phyloP scores from a whole-genome alignment of 1,140 invertebrate species.

The Drosophila pectinifera region DNA sequence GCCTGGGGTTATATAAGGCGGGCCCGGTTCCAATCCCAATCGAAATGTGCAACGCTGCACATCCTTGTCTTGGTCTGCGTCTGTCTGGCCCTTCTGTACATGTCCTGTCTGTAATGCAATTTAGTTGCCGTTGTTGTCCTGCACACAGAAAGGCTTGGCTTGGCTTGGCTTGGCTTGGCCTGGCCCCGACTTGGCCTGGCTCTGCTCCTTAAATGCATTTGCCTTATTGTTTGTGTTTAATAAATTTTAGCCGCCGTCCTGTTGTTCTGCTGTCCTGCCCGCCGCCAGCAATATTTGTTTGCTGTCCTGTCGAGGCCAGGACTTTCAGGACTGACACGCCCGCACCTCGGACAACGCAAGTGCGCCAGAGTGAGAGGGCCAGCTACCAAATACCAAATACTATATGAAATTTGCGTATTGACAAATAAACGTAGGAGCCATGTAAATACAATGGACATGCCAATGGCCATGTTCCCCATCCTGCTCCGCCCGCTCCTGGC shows the following conservation, averaged over 20 bases:
- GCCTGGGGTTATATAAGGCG: conserved; percentile 22
- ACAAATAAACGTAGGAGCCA: conserved; percentile 80
- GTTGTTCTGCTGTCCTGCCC: conserved; percentile 42
- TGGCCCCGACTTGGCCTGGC: conserved; percentile 39
- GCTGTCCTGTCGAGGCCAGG: conserved; percentile 66
- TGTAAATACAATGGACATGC: conserved; percentile 81
- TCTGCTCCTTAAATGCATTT: conserved; percentile 74
- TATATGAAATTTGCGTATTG: conserved; percentile 83
- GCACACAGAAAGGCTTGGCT: conserved; percentile 29
- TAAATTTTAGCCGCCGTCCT: conserved; percentile 79
- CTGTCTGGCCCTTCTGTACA: conserved; percentile 25
- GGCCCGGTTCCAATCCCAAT: conserved; percentile 57
- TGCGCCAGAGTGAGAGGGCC: conserved; percentile 3
- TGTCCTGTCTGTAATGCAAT: conserved; percentile 76
- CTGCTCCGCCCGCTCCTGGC: conserved; percentile 10
- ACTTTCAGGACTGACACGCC: conserved; percentile 49
- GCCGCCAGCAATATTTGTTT: conserved; percentile 77
- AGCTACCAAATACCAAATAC: conserved; percentile 65
- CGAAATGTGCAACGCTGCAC: conserved; percentile 79
- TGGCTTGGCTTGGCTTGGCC: conserved; percentile 25
- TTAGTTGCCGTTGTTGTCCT: conserved; percentile 76
- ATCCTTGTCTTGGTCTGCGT: conserved; percentile 61
- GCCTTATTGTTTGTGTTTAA: conserved; percentile 84
- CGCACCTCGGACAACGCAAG: conserved; percentile 7
- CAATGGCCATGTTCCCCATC: conserved; percentile 66